Evolutionary conservation across 2,797 vertebrate species (phyloP).

Genomic region (Rhabdomys pumilio): DNA sequence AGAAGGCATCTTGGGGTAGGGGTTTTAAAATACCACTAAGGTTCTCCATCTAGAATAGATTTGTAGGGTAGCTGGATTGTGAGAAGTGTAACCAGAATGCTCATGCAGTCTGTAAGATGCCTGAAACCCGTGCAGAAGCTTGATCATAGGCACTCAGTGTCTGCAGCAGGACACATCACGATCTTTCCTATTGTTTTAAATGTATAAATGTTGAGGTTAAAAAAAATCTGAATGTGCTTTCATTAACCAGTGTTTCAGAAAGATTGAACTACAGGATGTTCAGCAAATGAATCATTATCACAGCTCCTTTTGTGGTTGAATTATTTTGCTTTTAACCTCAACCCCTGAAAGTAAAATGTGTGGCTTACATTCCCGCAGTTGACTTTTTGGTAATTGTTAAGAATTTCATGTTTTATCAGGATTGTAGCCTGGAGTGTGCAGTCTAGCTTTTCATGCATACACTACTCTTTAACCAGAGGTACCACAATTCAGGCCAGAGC

Average conservation of each 20-base stretch:
- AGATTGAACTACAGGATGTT: conserved; percentile 63
- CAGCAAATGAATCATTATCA: conserved; percentile 71
- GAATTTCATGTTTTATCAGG: conserved; percentile 41
- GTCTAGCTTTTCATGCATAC: not conserved
- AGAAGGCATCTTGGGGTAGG: not conserved
- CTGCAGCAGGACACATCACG: not conserved
- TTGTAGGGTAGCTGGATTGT: not conserved
- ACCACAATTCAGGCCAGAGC: not conserved
- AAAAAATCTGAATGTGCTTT: conserved; percentile 37
- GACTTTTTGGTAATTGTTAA: conserved; percentile 44
- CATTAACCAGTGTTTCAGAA: conserved; percentile 36
- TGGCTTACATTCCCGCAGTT: conserved; percentile 34
- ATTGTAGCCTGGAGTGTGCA: not conserved
- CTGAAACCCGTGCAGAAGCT: not conserved
- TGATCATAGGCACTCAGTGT: not conserved
- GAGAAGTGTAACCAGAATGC: not conserved
- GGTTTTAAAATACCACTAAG: not conserved
- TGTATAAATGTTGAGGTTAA: not conserved
- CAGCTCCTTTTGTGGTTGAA: conserved; percentile 62
- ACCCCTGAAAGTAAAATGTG: conserved; percentile 55
- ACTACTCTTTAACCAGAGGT: not conserved
- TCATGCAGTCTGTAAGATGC: not conserved
- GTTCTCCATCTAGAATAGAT: not conserved
- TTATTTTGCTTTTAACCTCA: conserved; percentile 80
- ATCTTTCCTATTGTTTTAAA: conserved; percentile 25